A percentile compares a stretch with the other conserved stretches of the same genome.
Conservation (phyloP, 2,888 invertebrate genomes). For the Lagria hirta region DNA sequence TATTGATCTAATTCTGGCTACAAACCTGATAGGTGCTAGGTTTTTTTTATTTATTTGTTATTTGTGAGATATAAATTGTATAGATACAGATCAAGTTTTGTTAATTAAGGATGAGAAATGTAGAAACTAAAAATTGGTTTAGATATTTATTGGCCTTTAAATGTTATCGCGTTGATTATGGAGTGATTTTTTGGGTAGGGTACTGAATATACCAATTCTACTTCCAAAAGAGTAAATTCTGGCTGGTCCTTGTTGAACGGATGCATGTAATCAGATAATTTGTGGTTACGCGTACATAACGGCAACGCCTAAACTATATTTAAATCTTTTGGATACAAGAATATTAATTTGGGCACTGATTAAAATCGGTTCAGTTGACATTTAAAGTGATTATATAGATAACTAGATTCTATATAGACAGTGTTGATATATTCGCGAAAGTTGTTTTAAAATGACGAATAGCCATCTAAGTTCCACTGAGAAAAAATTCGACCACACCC, state of each 20-base stretch:
- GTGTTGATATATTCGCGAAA: slow-evolving; percentile 50
- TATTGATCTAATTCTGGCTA: too few species aligned
- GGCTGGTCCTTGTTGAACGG: slow-evolving; percentile 8
- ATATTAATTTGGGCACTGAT: slow-evolving; percentile 40
- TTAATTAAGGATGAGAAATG: slow-evolving; percentile 16
- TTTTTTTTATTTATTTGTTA: too few species aligned
- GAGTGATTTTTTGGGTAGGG: slow-evolving; percentile 11
- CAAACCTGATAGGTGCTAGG: too few species aligned
- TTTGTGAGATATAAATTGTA: slow-evolving; percentile 15
- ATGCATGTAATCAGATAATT: slow-evolving; percentile 16
- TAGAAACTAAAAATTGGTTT: slow-evolving; percentile 15
- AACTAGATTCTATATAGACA: slow-evolving; percentile 41
- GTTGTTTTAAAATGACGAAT: slow-evolving; percentile 48
- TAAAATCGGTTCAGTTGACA: slow-evolving; percentile 46
- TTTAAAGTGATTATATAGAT: slow-evolving; percentile 46
- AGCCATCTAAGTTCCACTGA: slow-evolving; percentile 37
- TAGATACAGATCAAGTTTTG: slow-evolving; percentile 18
- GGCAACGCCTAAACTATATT: slow-evolving; percentile 18
- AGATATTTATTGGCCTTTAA: slow-evolving; percentile 14
- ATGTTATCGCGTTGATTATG: slow-evolving; percentile 9
- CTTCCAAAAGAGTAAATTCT: neutral
- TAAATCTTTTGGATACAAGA: slow-evolving; percentile 16
- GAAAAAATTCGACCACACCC: slow-evolving; percentile 46
- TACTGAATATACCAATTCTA: too few species aligned
- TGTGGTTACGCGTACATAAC: slow-evolving; percentile 14